Conservation (phyloP, 2,797 vertebrate genomes). For the Gobionotothen gibberifrons region DNA sequence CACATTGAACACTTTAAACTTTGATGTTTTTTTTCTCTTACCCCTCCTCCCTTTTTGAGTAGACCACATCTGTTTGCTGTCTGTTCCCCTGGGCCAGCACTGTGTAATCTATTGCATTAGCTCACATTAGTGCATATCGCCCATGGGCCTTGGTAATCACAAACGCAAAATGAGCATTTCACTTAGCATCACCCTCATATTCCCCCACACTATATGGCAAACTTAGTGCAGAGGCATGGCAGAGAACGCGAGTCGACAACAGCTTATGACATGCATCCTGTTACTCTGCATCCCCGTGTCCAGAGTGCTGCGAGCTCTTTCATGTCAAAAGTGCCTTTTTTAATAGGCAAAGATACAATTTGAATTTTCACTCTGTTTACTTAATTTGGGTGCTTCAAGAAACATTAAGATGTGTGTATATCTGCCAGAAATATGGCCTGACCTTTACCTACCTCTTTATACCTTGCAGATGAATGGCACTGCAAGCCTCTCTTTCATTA, state of each 20-base stretch:
- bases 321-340: conserved; percentile 55
- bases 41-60: conserved; percentile 65
- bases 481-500: conserved; percentile 10
- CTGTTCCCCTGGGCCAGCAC: conserved; percentile 80
- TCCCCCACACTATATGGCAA: conserved; percentile 70
- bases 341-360: conserved; percentile 53
- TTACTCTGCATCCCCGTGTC: conserved; percentile 59
- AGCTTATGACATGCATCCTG: conserved; percentile 73
- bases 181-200: conserved; percentile 86
- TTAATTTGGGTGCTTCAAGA: conserved; percentile 26
- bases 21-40: conserved; percentile 30
- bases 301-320: conserved; percentile 64
- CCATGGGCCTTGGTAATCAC: conserved; percentile 89
- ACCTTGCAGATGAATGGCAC: conserved; percentile 9
- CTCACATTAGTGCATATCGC: conserved; percentile 91
- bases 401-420: conserved; percentile 6
- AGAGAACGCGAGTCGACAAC: conserved; percentile 67
- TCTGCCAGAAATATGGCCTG: conserved; percentile 11
- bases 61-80: conserved; percentile 85
- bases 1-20: conserved; percentile 81
- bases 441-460: conserved; percentile 19
- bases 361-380: conserved; percentile 26
- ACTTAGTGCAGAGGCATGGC: conserved; percentile 70
- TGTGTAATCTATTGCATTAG: conserved; percentile 92
- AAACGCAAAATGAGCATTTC: conserved; percentile 89